Percentiles rank a stretch among this genome's conserved stretches.
These are phyloP conservation scores for Bellardia pandia DNA, from an alignment of 2,888 invertebrate species.

Conservation along the genomic window DNA sequence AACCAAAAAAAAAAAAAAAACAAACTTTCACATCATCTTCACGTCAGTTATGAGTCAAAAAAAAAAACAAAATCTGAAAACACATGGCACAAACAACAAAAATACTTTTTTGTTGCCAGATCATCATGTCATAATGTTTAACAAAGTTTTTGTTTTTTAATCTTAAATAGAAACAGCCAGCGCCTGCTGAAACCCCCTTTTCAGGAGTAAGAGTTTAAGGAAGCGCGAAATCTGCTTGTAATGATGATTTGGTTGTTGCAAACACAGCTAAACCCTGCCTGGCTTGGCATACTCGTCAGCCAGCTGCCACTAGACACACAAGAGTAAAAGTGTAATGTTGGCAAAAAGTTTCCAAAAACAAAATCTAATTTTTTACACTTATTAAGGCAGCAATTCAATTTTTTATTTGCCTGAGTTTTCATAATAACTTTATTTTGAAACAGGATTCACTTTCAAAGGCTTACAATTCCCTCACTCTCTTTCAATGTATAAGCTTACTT, in stretches of 20 bases:
- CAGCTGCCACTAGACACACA: conserved; percentile 34
- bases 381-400: conserved; percentile 51
- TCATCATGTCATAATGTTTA: conserved; percentile 43
- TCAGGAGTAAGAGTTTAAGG: background rate
- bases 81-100: conserved; percentile 37
- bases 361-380: conserved; percentile 45
- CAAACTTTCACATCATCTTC: conserved; percentile 46
- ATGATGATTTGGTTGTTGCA: conserved; percentile 13
- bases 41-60: conserved; percentile 1
- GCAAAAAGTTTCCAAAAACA: conserved; percentile 7
- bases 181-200: background rate
- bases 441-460: background rate
- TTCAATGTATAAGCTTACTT: background rate
- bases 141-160: background rate
- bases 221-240: conserved; percentile 26
- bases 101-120: conserved; percentile 11
- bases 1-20: conserved; percentile 32
- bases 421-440: conserved; percentile 33
- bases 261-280: background rate
- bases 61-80: conserved; percentile 25
- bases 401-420: conserved; percentile 35
- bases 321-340: background rate
- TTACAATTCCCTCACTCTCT: background rate
- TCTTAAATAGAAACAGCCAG: background rate
- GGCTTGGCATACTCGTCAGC: background rate